Conservation (phyloP, 2,888 invertebrate species). For the Pseudococcus viburni region DNA sequence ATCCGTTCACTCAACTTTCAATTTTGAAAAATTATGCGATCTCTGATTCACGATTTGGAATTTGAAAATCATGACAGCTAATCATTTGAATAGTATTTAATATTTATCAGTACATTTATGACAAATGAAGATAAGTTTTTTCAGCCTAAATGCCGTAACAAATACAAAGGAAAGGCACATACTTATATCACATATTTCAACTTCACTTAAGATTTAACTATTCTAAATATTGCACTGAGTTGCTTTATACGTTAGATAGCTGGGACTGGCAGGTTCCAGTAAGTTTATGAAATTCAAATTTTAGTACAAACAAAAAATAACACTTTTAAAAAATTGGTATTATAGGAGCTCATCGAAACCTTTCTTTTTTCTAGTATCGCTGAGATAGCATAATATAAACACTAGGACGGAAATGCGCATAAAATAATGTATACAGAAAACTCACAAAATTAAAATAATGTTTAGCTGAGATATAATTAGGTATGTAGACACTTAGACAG, state of each 20-base stretch:
- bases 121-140: background rate
- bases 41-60: background rate
- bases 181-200: constrained; percentile 15
- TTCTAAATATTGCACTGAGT: background rate
- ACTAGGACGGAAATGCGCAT: background rate
- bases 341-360: background rate
- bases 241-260: background rate
- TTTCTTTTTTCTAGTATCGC: background rate
- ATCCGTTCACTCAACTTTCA: too few species aligned
- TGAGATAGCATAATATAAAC: background rate
- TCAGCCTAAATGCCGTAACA: background rate
- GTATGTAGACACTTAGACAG: background rate
- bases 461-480: background rate
- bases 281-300: background rate
- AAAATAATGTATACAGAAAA: background rate
- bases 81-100: background rate
- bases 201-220: background rate
- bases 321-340: background rate
- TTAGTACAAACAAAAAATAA: background rate
- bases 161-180: constrained; percentile 16
- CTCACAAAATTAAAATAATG: background rate
- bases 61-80: background rate
- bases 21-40: background rate
- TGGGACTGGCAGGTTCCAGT: background rate
- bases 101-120: background rate